Evolutionary conservation across 2,113 vertebrate species (phyloP), one percentile per base, ranked within the genome.

Genomic region (Dascyllus trimaculatus): DNA sequence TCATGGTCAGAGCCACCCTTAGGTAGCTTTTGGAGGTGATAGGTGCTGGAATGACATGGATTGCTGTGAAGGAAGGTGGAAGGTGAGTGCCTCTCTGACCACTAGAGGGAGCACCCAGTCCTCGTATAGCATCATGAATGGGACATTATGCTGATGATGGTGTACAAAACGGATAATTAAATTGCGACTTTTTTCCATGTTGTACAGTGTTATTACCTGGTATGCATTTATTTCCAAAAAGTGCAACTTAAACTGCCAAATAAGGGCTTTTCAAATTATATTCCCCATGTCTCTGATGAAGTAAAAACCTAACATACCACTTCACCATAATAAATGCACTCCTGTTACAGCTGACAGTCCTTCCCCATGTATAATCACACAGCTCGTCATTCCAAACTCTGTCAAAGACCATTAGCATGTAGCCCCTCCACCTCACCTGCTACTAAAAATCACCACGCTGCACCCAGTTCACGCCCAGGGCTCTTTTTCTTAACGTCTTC

Each of bases 71-170:
- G 14, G 15, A 46, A 46, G 17, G 65, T n/a, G n/a, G n/a, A n/a
- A n/a, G n/a, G n/a, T 25, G 11, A 60, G 38, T 69, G 19, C 19
- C 14, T 19, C 2, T 22, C 1, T 32, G 68, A 40, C 81, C 86
- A 90, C 81, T 48, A 78, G 84, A 66, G 52, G 75, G 84, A 40
- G 21, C 46, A 35, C 48, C 0, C 6, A 4, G 6, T 43, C 73
- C 13, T 48, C 29, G 1, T 29, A 29, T 10, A 71, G 21, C 13
- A 68, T 45, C 8, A 24, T 14, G 21, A 10, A 35, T 35, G 32
- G 32, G 25, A 22, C 4, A 52, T 3, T n/a, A 13, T 11, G 8
- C 21, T 8, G n/a, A 9, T 7, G 13, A 68, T 26, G 17, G 17
- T 32, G 9, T 2, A 35, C 52, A 2, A 40, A 51, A 71, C 21